These are phyloP conservation scores for Chloebia gouldiae DNA, from an alignment of 2,113 vertebrate genomes.

Conservation along the genomic window DNA sequence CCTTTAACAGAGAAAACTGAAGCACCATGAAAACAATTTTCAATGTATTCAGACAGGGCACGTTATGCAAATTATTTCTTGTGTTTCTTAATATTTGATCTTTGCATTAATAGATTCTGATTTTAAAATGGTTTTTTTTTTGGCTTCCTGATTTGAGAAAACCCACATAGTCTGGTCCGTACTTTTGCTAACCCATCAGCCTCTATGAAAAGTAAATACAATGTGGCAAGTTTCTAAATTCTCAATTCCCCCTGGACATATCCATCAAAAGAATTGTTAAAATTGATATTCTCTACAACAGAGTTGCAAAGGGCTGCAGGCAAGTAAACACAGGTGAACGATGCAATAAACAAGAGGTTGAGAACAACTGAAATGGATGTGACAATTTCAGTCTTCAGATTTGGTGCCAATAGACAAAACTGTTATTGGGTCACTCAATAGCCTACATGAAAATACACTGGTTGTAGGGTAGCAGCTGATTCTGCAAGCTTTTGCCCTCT, in stretches of 20 bases:
- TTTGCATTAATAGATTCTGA: neutral
- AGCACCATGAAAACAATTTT: neutral
- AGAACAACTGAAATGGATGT: neutral
- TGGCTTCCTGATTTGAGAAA: neutral
- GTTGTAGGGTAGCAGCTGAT: neutral
- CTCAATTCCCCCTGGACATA: neutral
- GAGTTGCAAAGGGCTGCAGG: neutral
- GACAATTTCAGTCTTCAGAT: neutral
- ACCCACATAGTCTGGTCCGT: fast-evolving
- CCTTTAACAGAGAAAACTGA: neutral
- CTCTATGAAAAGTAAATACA: neutral
- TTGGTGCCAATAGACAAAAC: neutral
- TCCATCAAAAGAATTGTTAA: neutral
- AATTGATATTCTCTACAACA: neutral
- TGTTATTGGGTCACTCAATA: neutral
- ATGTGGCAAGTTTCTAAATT: neutral
- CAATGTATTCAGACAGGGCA: neutral
- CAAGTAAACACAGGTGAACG: neutral
- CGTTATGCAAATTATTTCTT: neutral
- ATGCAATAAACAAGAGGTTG: neutral
- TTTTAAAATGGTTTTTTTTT: neutral
- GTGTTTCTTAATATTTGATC: neutral
- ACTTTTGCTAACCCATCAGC: neutral
- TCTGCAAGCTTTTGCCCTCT: neutral
- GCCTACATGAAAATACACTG: neutral